Evolutionary conservation across 64 coral and sea anemone genomes (phyloP), one percentile per base, ranked within the genome.

Genomic region (Pocillopora damicornis): DNA sequence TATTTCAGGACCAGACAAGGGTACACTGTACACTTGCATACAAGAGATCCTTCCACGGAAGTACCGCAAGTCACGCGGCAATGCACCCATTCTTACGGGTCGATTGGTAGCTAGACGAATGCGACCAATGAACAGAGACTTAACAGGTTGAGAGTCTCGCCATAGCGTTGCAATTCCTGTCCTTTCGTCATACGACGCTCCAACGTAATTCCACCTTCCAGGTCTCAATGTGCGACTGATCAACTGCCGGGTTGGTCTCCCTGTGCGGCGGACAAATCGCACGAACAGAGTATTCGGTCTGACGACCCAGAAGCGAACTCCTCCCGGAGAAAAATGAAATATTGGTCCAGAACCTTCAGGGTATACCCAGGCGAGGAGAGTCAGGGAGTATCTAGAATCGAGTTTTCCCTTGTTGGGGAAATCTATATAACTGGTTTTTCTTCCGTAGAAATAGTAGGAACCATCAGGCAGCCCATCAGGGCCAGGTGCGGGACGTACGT

Each of bases 321-420:
- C 94, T 25, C 82, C 86, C 11, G 82, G 78, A 18, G 82, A 69
- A 58, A 93, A 96, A 80, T 96, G 91, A 71, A 96, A 88, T 57
- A 96, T 93, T 57, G 94, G 94, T 38, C 94, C 94, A 20, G 88
- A 90, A 45, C 91, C 90, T 17, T 79, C 58, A 14, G 94, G 91
- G 20, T 89, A 89, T 34, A 96, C 79, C 94, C 94, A 96, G 20
- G 88, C 94, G 64, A 93, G 74, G n/a, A 96, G 89, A 71, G 94
- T 90, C 13, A 93, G 86, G 11, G 94, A 96, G 13, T 89, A 89
- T 16, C 83, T 79, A 20, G 94, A 89, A 61, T 96, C 94, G 1
- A 96, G 83, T 13, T 91, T 96, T 36, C 91, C 91, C 11, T 79
- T 83, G 69, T 96, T 96, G 0, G 94, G 94, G 4, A 96, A 89